Conservation (phyloP, 2,888 invertebrate genomes). For the Loripinus fragilis region DNA sequence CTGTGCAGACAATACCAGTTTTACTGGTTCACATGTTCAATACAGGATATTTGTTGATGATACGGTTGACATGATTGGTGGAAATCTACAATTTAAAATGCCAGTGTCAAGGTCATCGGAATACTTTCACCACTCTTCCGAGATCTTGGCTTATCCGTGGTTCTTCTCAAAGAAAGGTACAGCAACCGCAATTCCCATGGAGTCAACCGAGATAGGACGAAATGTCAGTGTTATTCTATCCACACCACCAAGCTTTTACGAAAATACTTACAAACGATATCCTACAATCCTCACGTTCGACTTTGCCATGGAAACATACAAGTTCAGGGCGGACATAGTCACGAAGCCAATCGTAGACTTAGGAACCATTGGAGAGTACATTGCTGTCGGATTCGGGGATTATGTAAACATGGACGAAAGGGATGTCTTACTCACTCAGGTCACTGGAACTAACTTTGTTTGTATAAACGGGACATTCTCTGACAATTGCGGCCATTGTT, state of each 20-base stretch:
- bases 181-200: background rate
- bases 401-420: slow-evolving; percentile 2
- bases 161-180: slow-evolving; percentile 23
- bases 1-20: background rate
- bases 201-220: slow-evolving; percentile 21
- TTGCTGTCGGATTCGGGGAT: slow-evolving; percentile 28
- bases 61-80: slow-evolving; percentile 37
- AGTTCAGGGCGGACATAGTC: background rate
- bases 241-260: slow-evolving; percentile 41
- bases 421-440: slow-evolving; percentile 9
- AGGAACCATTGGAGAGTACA: slow-evolving; percentile 7
- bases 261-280: slow-evolving; percentile 38
- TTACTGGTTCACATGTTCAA: slow-evolving; percentile 14
- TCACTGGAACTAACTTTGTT: background rate
- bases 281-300: slow-evolving; percentile 24
- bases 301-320: background rate
- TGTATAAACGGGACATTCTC: slow-evolving; percentile 33
- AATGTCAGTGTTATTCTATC: slow-evolving; percentile 4
- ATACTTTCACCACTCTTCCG: slow-evolving; percentile 22
- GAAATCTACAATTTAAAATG: slow-evolving; percentile 28
- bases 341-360: background rate
- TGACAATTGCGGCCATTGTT: slow-evolving; percentile 23
- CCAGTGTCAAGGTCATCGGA: slow-evolving; percentile 20
- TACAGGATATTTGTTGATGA: slow-evolving; percentile 34
- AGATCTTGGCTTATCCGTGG: slow-evolving; percentile 28